A percentile compares a stretch with the other conserved stretches of the same genome.
phyloP scores from a whole-genome alignment of 2,797 vertebrate species.

The Premnoplex brunnescens region DNA sequence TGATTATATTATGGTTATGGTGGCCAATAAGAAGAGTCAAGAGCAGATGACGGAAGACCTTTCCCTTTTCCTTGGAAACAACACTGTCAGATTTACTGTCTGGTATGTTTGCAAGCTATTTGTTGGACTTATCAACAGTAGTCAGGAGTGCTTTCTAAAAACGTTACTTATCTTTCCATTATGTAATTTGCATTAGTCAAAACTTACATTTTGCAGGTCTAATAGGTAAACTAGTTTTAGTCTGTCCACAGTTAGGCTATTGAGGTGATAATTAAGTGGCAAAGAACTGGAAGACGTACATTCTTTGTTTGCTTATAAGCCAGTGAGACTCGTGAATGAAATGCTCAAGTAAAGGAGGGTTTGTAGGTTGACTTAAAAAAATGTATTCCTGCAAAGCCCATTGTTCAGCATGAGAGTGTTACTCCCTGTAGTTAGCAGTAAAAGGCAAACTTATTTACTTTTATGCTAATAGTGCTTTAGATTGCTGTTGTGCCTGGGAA shows the following conservation, averaged over 20 bases:
- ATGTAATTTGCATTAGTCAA: background rate
- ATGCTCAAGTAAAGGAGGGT: background rate
- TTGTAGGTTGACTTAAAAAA: background rate
- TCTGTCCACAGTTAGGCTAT: background rate
- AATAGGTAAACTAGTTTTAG: background rate
- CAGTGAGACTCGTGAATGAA: background rate
- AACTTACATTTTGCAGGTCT: background rate
- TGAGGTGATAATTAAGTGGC: background rate
- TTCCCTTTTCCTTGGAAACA: slow-evolving; percentile 95
- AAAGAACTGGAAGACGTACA: background rate
- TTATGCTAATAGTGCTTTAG: background rate
- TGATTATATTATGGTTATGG: slow-evolving; percentile 99
- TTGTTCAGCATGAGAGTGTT: background rate
- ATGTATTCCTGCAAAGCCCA: background rate
- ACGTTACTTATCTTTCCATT: background rate
- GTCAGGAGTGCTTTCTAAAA: background rate
- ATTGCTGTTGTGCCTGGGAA: background rate
- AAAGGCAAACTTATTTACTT: background rate
- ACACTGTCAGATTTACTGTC: slow-evolving; percentile 93
- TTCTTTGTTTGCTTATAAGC: background rate
- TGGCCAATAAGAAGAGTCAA: slow-evolving; percentile 97
- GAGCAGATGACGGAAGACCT: slow-evolving; percentile 98
- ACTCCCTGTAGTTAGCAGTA: background rate
- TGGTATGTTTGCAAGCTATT: slow-evolving; percentile 82
- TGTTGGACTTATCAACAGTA: background rate